These are phyloP conservation scores for Carollia perspicillata DNA, from an alignment of 2,113 vertebrate genomes.

Conservation along the genomic window DNA sequence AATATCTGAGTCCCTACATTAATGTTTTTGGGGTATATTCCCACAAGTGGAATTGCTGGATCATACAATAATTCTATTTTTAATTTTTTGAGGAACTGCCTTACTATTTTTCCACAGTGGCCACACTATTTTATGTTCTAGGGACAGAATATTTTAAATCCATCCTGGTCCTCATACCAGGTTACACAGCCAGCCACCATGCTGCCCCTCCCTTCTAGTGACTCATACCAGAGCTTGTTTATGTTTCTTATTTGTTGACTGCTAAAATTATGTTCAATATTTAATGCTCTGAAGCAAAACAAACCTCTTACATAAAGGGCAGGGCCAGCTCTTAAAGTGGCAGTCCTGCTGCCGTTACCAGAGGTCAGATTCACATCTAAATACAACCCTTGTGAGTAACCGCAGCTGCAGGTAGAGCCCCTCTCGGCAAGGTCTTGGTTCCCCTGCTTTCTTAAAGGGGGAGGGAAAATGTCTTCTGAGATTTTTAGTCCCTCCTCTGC, in stretches of 20 bases:
- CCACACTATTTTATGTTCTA: neutral
- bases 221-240: neutral
- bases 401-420: neutral
- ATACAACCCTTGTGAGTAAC: constrained; percentile 39
- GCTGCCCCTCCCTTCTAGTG: neutral
- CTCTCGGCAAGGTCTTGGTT: neutral
- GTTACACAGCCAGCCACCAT: neutral
- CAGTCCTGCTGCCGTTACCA: neutral
- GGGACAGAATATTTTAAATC: neutral
- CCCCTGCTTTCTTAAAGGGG: neutral
- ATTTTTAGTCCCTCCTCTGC: neutral
- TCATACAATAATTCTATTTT: neutral
- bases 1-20: neutral
- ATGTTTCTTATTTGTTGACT: neutral
- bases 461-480: neutral
- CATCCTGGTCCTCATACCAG: neutral
- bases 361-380: constrained; percentile 56
- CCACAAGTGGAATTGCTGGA: neutral
- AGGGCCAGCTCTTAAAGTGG: neutral
- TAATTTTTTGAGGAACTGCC: neutral
- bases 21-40: neutral
- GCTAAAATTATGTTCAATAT: neutral
- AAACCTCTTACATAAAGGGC: neutral
- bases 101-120: neutral
- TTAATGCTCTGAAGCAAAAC: neutral